Evolutionary conservation across 2,113 vertebrate genomes (phyloP).

Genomic region (Notarius lentiginosus): DNA sequence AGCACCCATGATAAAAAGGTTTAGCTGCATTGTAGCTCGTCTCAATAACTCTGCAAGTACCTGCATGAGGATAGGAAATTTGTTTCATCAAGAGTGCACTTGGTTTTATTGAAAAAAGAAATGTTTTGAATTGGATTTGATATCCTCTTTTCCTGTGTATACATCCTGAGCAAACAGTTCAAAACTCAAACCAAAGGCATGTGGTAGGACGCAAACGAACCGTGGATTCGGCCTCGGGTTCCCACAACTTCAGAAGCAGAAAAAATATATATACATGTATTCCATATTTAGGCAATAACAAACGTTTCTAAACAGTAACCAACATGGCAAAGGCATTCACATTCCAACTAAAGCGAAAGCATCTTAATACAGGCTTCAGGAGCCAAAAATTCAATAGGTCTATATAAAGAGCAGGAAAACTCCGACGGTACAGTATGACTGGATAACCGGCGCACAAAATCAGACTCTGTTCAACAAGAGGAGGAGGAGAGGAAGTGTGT

Average conservation of each 20-base stretch:
- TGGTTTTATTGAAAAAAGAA: not conserved
- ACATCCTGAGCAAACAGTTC: not conserved
- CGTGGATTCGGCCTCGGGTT: not conserved
- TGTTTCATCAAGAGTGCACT: not conserved
- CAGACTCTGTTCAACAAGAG: not conserved
- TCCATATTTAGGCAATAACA: conserved; percentile 34
- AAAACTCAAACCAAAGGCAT: not conserved
- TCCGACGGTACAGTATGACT: not conserved
- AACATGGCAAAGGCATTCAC: not conserved
- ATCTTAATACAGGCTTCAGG: not conserved
- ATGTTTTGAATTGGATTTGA: not conserved
- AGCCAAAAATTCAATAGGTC: not conserved
- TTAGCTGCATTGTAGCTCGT: not conserved
- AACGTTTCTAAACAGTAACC: conserved; percentile 16
- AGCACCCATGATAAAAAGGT: not conserved
- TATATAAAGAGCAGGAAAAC: not conserved
- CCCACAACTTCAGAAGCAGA: not conserved
- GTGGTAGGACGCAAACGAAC: not conserved
- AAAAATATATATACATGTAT: too few species aligned
- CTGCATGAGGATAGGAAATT: not conserved
- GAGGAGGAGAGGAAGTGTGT: not conserved
- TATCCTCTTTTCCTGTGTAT: not conserved
- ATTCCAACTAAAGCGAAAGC: conserved; percentile 13
- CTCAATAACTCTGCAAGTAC: not conserved
- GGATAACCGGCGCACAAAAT: not conserved